Base-by-base conservation (phyloP, 2,797 vertebrate species). In the Calcarius lapponicus region DNA sequence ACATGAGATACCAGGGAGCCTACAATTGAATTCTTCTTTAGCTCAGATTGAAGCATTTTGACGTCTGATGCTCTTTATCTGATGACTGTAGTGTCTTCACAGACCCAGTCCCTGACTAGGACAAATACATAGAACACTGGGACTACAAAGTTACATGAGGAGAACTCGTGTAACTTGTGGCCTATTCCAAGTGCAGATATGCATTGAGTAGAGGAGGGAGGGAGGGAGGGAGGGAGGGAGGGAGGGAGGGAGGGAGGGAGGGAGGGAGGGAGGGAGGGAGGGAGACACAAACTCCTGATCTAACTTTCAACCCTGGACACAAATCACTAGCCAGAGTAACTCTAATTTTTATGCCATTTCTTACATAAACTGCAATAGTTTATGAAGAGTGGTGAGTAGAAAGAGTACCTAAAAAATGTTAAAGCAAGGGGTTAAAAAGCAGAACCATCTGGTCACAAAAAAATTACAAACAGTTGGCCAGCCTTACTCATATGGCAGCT, bases 361-460 rank as follows among this genome's bases (percentile, higher is more conserved):
- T 65, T 51, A 18, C 19, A 32, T 19, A 91, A 92, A 66, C 72
- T 50, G 19, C 18, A 78, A 50, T 24, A 40, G 4, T 38, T 84
- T 85, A 32, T 32, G 34, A 58, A 16, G 22, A 66, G 4, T 16
- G 8, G 17, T 8, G 28, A 88, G 20, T 17, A 81, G 45, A 66
- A 90, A 47, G 47, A 78, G 9, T 34, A 57, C 19, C 50, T 36
- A 22, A 80, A 47, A 80, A 13, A 13, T 74, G 13, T 17, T 47
- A 64, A 90, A 90, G 22, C 7, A 82, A 89, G 13, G 64, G 36
- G 53, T 94, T 89, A 82, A 94, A 91, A 92, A 90, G 36, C 43
- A 85, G 67, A 93, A 74, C 64, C 84, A 95, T 89, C 53, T 94
- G 88, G 71, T 74, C 29, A 73, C 51, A 56, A 88, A 75, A 51